Percentiles rank a stretch among this genome's conserved stretches.
Conservation (phyloP, 1,140 invertebrate species). For the Sitobion miscanthi region DNA sequence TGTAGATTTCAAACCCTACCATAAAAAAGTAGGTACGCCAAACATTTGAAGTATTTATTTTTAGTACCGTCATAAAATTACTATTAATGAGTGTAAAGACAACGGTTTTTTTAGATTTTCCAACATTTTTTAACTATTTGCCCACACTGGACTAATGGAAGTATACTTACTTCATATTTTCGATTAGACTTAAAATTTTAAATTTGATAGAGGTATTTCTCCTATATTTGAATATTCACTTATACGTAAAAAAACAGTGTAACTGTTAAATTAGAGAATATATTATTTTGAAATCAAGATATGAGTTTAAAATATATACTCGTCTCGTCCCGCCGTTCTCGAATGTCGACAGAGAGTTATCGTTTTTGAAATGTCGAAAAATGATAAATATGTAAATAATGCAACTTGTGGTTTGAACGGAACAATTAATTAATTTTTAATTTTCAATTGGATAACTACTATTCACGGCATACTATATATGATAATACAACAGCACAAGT, state of each 20-base stretch:
- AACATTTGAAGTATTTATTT: background rate
- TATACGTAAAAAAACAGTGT: background rate
- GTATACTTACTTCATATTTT: background rate
- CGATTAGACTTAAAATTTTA: background rate
- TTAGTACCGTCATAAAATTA: background rate
- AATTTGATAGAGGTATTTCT: background rate
- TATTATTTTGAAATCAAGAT: background rate
- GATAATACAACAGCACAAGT: background rate
- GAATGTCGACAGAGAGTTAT: background rate
- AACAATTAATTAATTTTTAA: background rate
- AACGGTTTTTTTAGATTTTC: background rate
- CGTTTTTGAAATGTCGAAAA: background rate
- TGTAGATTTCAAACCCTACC: background rate
- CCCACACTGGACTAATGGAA: background rate
- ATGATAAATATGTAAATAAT: background rate
- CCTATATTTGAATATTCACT: background rate
- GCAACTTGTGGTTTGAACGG: background rate
- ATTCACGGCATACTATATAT: background rate
- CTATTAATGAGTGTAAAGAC: background rate
- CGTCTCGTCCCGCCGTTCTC: background rate
- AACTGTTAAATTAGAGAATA: background rate
- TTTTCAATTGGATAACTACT: background rate
- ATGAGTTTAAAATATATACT: background rate
- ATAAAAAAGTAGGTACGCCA: background rate
- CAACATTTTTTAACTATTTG: background rate